Base-by-base conservation (phyloP, 1,140 invertebrate genomes). In the Megalonaias nervosa region DNA sequence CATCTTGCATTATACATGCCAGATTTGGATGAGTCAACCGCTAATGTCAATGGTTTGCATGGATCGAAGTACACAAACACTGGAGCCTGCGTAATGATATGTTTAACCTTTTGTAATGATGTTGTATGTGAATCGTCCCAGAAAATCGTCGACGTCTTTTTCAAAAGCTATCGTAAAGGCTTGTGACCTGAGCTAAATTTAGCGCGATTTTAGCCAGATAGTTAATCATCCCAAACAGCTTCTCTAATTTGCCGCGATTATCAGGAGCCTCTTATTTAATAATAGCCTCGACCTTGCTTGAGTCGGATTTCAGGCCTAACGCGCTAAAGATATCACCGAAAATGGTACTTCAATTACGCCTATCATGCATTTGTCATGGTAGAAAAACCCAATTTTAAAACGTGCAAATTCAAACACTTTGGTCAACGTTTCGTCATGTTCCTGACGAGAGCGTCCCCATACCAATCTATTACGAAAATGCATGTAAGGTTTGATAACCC, bases 1-100 rank as follows among this genome's bases (percentile, higher is more conserved):
- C 65, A 62, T 91, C 82, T 82, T 93, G 91, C 16, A 90, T 65
- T 6, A 92, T 64, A 13, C 88, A 87, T 58, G 87, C 87, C 91
- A 23, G 81, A 67, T 66, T 77, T 68, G 5, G 71, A 82, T 31
- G 75, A 77, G 76, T 86, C 81, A 61, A 55, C 71, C 58, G 83
- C 71, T 17, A 75, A 57, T 55, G 59, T 74, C 12, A 78, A 19
- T n/a, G 69, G 70, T 59, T 74, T 66, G 59, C 70, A 65, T 19
- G 72, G 58, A 73, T 82, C 77, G 80, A 66, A 82, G 21, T 79
- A 74, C 48, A 56, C 70, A 31, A 31, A 31, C 4, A 31, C 26
- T 31, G 26, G 26, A 3, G 26, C 26, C 4, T 2, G 2, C 26
- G 74, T 70, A 23, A 77, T 71, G 48, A 70, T 69, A 21, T 67